A percentile compares a stretch with the other conserved stretches of the same genome.
phyloP scores from a whole-genome alignment of 2,888 invertebrate species.

The Drosophila setosimentum region DNA sequence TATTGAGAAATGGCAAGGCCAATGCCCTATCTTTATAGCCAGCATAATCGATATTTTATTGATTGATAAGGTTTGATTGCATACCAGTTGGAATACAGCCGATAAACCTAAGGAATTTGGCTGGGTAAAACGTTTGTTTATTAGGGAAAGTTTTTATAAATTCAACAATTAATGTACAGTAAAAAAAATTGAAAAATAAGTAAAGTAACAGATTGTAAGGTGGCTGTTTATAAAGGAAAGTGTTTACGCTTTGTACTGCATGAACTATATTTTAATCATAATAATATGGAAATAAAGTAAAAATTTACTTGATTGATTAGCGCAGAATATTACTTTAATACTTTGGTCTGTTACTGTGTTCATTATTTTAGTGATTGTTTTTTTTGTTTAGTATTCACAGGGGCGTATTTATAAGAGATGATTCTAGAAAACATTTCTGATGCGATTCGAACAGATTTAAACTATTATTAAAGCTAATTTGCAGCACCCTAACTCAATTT shows the following conservation, averaged over 20 bases:
- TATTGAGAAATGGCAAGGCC: constrained; percentile 45
- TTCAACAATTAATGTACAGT: constrained; percentile 4
- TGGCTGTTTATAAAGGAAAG: constrained; percentile 25
- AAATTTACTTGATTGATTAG: background rate
- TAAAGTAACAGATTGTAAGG: background rate
- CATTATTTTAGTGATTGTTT: constrained; percentile 10
- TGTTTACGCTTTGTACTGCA: constrained; percentile 16
- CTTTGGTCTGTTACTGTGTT: constrained; percentile 14
- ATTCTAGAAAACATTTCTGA: constrained; percentile 18
- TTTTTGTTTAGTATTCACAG: background rate
- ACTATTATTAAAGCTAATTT: constrained; percentile 26
- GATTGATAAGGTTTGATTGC: constrained; percentile 35
- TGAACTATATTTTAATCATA: constrained; percentile 32
- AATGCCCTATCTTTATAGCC: constrained; percentile 38
- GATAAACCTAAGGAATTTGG: constrained; percentile 21
- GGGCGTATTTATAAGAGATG: background rate
- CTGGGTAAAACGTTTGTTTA: background rate
- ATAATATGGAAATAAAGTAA: constrained; percentile 1
- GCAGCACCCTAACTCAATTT: constrained; percentile 36
- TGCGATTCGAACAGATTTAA: constrained; percentile 14
- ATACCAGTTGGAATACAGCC: constrained; percentile 19
- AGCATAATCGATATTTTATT: constrained; percentile 43
- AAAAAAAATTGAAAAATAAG: background rate
- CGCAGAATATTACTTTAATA: constrained; percentile 7
- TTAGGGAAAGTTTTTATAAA: constrained; percentile 33